phyloP scores from a whole-genome alignment of 2,797 vertebrate species.

The Cynopterus sphinx region DNA sequence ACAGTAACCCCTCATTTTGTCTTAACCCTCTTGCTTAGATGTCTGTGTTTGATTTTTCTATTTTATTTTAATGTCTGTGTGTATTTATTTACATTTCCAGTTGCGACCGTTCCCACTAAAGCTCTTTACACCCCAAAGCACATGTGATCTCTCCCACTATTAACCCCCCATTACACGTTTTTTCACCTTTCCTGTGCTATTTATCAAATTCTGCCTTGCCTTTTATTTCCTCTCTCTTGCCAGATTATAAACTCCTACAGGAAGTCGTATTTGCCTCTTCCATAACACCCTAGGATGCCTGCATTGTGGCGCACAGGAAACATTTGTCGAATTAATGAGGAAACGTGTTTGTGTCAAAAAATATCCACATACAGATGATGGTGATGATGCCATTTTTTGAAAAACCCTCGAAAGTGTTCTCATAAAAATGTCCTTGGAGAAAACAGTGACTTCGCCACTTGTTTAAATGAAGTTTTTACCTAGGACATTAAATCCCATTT shows the following conservation, averaged over 20 bases:
- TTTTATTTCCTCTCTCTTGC: conserved; percentile 5
- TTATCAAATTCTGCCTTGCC: background rate
- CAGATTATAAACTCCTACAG: background rate
- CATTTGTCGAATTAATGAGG: background rate
- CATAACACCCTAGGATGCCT: background rate
- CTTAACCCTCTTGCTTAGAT: background rate
- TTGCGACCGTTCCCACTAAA: background rate
- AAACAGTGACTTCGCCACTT: background rate
- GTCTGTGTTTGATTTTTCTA: background rate
- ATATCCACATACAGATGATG: background rate
- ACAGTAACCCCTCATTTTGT: background rate
- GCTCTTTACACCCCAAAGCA: background rate
- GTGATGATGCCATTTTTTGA: background rate
- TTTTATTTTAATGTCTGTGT: background rate
- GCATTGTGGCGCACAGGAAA: background rate
- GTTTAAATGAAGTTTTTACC: conserved; percentile 33
- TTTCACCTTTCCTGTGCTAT: background rate
- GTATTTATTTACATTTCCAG: background rate
- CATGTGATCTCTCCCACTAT: background rate
- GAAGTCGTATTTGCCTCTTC: background rate
- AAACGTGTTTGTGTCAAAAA: background rate
- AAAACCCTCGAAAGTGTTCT: background rate
- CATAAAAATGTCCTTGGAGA: background rate
- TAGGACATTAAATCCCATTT: background rate
- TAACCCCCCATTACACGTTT: background rate